Base-by-base conservation (phyloP, 2,888 invertebrate genomes). In the Allygus modestus region DNA sequence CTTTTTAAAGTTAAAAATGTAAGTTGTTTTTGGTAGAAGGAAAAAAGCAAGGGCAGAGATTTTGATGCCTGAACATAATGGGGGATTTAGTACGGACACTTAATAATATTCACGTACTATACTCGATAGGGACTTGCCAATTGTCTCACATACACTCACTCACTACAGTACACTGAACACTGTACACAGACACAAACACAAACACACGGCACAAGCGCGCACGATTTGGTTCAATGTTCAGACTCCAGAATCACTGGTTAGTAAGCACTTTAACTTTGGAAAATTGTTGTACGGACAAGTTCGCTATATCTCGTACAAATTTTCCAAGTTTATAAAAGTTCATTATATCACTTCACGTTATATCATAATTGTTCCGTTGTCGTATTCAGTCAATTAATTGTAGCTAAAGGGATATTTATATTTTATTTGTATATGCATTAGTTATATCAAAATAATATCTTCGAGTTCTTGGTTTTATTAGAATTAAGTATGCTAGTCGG, bases 261-360 rank as follows among this genome's bases (percentile, higher is more conserved):
- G 46, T 51, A 41, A 23, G 46, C 65, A 46, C 84, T 81, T 54
- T 15, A 77, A 82, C 58, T 61, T 85, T 77, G 71, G 75, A 82
- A 82, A 79, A 79, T 61, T 31, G n/a, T 82, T 82, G 85, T 85
- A 85, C 85, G 85, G 85, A 75, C 85, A 69, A 75, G 0, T 73
- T 82, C 73, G 46, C 51, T 37, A 69, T 51, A 69, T 85, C 85
- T 75, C 85, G 85, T 85, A 85, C 85, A 85, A 61, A 75, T 58
- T 69, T 77, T 73, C 77, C 77, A 81, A 79, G 33, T 79, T 51
- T 37, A 37, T 17, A 33, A 41, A 23, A n/a, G 69, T 51, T 31
- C 31, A 15, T 26, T 69, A 15, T 23, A 7, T 71, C 71, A 71
- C 71, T 71, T 71, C 71, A 71, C 71, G 20, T 31, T 33, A 4